Percentiles rank a stretch among this genome's conserved stretches.
Conservation (phyloP, 2,888 invertebrate species). For the Pammene aurita region DNA sequence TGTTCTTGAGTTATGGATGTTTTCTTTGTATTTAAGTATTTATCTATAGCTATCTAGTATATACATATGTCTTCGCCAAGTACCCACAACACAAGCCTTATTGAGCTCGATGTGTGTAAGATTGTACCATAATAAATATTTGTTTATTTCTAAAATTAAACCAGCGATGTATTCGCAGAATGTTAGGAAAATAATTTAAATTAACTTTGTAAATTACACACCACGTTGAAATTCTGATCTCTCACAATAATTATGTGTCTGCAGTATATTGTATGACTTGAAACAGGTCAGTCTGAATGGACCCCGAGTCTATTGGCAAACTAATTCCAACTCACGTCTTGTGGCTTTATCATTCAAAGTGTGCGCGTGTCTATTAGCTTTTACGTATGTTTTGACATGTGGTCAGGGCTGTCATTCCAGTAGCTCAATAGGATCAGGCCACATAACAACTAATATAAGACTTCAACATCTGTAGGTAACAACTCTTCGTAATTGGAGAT, state of each 20-base stretch:
- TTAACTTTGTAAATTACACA: neutral
- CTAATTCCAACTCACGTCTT: constrained; percentile 13
- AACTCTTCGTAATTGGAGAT: neutral
- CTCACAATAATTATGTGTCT: neutral
- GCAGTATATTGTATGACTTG: neutral
- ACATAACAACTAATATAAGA: neutral
- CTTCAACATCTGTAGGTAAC: neutral
- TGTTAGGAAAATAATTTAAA: neutral
- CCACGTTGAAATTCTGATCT: neutral
- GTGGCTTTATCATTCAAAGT: constrained; percentile 26
- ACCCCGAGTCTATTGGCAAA: constrained; percentile 24
- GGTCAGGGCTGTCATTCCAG: constrained; percentile 34
- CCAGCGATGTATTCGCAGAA: neutral
- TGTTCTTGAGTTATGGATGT: too few species aligned
- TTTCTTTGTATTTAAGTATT: too few species aligned
- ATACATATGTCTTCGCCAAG: too few species aligned
- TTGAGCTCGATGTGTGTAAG: too few species aligned
- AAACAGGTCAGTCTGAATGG: constrained; percentile 26
- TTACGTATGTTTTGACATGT: constrained; percentile 45
- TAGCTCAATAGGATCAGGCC: neutral
- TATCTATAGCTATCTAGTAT: too few species aligned
- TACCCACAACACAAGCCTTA: too few species aligned
- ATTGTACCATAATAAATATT: too few species aligned
- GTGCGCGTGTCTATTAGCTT: constrained; percentile 28
- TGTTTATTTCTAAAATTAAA: too few species aligned